These are phyloP conservation scores for Anguilla megastoma DNA, from an alignment of 2,797 vertebrate species.

Conservation along the genomic window DNA sequence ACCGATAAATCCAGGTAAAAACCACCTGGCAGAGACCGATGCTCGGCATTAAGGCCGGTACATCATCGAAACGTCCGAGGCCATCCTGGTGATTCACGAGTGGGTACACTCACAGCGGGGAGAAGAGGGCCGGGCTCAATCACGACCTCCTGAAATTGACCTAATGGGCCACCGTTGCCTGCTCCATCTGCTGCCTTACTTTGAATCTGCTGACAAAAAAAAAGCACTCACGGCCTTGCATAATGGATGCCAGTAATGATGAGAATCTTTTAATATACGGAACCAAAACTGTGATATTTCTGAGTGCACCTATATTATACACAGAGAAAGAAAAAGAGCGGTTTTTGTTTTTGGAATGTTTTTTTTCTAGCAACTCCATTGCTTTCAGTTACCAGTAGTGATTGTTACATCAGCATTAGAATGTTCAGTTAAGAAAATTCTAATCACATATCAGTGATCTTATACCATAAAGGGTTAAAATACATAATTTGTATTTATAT, in stretches of 20 bases:
- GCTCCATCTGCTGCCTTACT: not conserved
- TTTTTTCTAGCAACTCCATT: too few relatives aligned
- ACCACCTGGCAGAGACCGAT: not conserved
- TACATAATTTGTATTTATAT: too few relatives aligned
- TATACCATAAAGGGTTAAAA: too few relatives aligned
- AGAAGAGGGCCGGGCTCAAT: not conserved
- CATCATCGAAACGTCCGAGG: not conserved
- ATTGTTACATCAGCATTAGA: too few relatives aligned
- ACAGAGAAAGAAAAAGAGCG: too few relatives aligned
- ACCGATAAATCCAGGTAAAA: slow-evolving; percentile 2
- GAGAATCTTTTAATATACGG: not conserved
- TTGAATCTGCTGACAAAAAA: not conserved
- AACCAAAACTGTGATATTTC: not conserved
- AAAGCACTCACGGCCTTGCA: not conserved
- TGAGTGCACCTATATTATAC: too few relatives aligned
- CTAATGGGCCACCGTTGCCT: not conserved
- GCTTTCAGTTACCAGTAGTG: too few relatives aligned
- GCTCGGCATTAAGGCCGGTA: not conserved
- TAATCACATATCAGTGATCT: too few relatives aligned
- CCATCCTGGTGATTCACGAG: not conserved
- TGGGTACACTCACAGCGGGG: not conserved
- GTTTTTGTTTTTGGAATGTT: too few relatives aligned
- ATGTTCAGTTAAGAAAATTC: too few relatives aligned
- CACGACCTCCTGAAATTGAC: not conserved
- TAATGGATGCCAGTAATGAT: not conserved